phyloP scores from a whole-genome alignment of 2,888 invertebrate species.

The Dynastes grantii region DNA sequence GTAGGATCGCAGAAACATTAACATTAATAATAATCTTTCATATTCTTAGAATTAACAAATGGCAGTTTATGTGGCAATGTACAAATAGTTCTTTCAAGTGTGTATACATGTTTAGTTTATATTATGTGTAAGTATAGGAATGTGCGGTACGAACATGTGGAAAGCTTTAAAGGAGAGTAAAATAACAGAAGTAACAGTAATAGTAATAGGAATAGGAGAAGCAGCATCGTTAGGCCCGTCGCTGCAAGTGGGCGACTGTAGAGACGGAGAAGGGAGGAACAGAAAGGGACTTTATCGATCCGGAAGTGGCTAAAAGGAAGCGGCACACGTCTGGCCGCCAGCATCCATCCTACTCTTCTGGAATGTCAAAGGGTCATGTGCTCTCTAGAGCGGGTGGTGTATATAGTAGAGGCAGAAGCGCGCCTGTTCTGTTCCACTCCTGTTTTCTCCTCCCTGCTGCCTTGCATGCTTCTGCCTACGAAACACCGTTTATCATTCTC shows the following conservation, averaged over 20 bases:
- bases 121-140: not conserved
- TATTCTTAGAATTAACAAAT: no score
- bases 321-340: constrained; percentile 58
- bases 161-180: constrained; percentile 27
- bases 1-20: no score
- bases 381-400: constrained; percentile 51
- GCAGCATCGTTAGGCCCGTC: constrained; percentile 46
- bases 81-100: no score
- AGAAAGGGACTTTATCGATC: constrained; percentile 56
- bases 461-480: constrained; percentile 46
- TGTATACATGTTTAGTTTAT: no score
- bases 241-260: constrained; percentile 56
- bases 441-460: constrained; percentile 46
- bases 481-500: constrained; percentile 47
- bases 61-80: no score
- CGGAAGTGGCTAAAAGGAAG: constrained; percentile 58
- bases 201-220: constrained; percentile 22
- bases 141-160: constrained; percentile 3
- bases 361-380: constrained; percentile 58
- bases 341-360: constrained; percentile 58
- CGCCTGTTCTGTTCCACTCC: constrained; percentile 47
- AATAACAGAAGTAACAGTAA: constrained; percentile 36
- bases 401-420: constrained; percentile 39
- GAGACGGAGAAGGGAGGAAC: constrained; percentile 52
- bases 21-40: no score